These are phyloP conservation scores for Alviniconcha marisindica DNA, from an alignment of 1,140 invertebrate species.

Conservation along the genomic window DNA sequence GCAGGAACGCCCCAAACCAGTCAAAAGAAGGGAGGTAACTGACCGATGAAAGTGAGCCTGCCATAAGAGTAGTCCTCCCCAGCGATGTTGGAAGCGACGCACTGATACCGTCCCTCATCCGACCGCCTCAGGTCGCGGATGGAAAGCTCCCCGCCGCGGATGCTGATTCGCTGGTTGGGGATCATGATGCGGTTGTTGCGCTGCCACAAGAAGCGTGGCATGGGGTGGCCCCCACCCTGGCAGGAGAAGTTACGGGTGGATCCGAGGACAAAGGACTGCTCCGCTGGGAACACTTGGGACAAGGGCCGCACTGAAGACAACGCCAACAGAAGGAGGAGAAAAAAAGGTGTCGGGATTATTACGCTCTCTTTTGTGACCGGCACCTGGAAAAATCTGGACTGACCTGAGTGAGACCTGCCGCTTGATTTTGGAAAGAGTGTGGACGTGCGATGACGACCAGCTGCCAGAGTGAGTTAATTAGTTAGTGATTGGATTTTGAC, in stretches of 20 bases:
- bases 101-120: slow-evolving; percentile 72
- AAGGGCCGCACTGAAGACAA: slow-evolving; percentile 73
- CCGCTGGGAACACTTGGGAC: slow-evolving; percentile 68
- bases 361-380: too few relatives aligned
- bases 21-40: too few relatives aligned
- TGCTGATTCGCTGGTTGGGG: slow-evolving; percentile 51
- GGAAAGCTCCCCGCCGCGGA: slow-evolving; percentile 56
- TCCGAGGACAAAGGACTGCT: slow-evolving; percentile 70
- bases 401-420: too few relatives aligned
- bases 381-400: too few relatives aligned
- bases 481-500: too few relatives aligned
- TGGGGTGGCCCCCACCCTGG: slow-evolving; percentile 64
- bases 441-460: too few relatives aligned
- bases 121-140: slow-evolving; percentile 59
- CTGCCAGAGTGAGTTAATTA: too few relatives aligned
- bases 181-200: slow-evolving; percentile 58
- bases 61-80: slow-evolving; percentile 63
- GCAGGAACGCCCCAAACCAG: too few relatives aligned
- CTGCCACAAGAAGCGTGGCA: slow-evolving; percentile 65
- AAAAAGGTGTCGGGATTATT: too few relatives aligned
- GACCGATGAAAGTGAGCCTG: slow-evolving; percentile 69
- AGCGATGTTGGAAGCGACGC: slow-evolving; percentile 70
- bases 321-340: too few relatives aligned
- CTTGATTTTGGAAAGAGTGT: too few relatives aligned
- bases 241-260: slow-evolving; percentile 63